Conservation (phyloP, 2,888 invertebrate species). For the Drymonia ruficornis region DNA sequence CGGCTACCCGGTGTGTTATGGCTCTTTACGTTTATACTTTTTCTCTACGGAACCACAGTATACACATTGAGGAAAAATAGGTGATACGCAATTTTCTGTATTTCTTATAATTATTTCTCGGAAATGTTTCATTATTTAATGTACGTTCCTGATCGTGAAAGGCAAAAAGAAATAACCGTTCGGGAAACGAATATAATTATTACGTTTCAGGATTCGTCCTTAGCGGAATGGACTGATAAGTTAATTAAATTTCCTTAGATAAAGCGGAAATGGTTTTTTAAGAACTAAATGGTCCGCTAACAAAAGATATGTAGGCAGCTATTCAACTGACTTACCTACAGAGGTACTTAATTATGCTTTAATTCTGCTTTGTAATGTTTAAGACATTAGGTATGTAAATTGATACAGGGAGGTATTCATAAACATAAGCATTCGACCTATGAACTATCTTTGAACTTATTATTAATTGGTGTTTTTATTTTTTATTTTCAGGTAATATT, state of each 20-base stretch:
- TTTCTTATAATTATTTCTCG: constrained; percentile 47
- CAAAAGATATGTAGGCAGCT: neutral
- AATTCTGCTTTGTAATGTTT: too few relatives aligned
- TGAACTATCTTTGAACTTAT: too few relatives aligned
- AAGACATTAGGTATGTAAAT: too few relatives aligned
- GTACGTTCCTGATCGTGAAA: constrained; percentile 38
- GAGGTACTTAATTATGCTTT: neutral
- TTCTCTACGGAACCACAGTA: constrained; percentile 3
- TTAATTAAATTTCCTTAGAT: constrained; percentile 2
- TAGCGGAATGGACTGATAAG: neutral
- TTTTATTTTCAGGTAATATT: neutral
- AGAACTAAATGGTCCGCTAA: neutral
- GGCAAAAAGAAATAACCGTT: constrained; percentile 28
- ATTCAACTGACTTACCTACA: neutral
- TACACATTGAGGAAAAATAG: constrained; percentile 16
- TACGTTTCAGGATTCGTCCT: neutral
- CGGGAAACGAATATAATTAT: constrained; percentile 30
- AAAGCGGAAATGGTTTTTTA: neutral
- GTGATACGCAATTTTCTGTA: constrained; percentile 25
- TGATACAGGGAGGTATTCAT: too few relatives aligned
- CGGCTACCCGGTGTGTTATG: too few relatives aligned
- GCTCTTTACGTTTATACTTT: too few relatives aligned
- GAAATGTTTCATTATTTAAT: constrained; percentile 46
- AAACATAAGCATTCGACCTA: too few relatives aligned
- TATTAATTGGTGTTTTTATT: neutral